Evolutionary conservation across 2,113 vertebrate species (phyloP), one percentile per base, ranked within the genome.

Genomic region (Eurystomus gularis): DNA sequence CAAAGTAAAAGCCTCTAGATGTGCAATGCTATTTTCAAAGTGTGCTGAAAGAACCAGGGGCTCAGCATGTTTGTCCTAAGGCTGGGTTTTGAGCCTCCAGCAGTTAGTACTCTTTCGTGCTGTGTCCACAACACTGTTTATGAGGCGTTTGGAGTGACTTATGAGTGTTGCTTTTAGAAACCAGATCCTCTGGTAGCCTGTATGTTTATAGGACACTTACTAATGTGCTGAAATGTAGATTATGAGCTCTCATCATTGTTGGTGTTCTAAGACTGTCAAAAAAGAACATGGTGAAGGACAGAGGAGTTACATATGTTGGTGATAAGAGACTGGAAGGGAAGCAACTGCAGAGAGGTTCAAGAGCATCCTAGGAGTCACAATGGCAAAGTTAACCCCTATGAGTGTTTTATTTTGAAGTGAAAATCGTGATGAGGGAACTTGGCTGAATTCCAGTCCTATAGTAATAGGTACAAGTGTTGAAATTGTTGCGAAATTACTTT

Each of bases 401-500:
- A 42, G n/a, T 57, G 31, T 78, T 94, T 89, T 75, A 64, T 76
- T 93, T 77, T 65, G 39, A 60, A 82, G 37, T 48, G 37, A 65
- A 68, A 49, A 68, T 24, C 0, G 1, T 71, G 35, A 19, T 73
- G 55, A 51, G 60, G 42, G 46, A 51, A 65, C 7, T 5, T 65
- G 79, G 37, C 58, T 86, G 76, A 68, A 71, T 79, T 82, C 58
- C 77, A 75, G 31, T 70, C 17, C 14, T 0, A 11, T 5, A 62
- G 73, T 57, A 97, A 93, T 64, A 95, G 40, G 62, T 64, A 6
- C 94, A 93, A 92, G 57, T 12, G n/a, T 93, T 94, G 46, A 80
- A 65, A 33, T 90, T 84, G 88, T 95, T 95, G 92, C 20, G 31
- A 97, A 98, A 97, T 84, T 9, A 96, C 75, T 96, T 98, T 98